A percentile compares a stretch with the other conserved stretches of the same genome.
Evolutionary conservation across 2,888 invertebrate genomes (phyloP).

Genomic region (Xestobium rufovillosum): DNA sequence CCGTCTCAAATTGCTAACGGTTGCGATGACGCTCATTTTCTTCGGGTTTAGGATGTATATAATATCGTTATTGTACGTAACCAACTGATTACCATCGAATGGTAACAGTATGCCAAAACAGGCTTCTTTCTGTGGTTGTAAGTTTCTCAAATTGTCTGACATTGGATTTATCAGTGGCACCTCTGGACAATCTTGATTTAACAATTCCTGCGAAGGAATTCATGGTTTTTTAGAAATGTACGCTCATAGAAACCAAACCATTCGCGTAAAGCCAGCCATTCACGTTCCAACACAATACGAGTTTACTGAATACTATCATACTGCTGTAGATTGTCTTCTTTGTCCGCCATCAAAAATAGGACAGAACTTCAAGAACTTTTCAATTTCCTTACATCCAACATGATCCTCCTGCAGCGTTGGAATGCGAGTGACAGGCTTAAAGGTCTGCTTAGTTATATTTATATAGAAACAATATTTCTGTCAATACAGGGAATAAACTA

Average conservation of each 20-base stretch:
- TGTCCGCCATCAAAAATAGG: no score
- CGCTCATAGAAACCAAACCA: slow-evolving; percentile 10
- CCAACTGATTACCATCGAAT: slow-evolving; percentile 64
- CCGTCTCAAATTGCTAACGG: slow-evolving; percentile 56
- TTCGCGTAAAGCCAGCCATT: slow-evolving; percentile 4
- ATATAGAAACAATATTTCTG: no score
- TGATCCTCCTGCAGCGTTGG: no score
- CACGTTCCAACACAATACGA: no score
- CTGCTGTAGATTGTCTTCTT: no score
- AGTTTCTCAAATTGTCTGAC: slow-evolving; percentile 37
- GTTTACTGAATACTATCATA: no score
- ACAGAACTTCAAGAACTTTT: no score
- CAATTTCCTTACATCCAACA: no score
- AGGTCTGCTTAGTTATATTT: no score
- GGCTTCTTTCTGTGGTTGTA: slow-evolving; percentile 46
- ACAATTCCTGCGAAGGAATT: slow-evolving; percentile 32
- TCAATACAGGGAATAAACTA: no score
- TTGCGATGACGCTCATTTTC: slow-evolving; percentile 57
- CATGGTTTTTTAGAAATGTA: slow-evolving; percentile 11
- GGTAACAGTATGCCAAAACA: slow-evolving; percentile 58
- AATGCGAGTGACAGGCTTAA: no score
- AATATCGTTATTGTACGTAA: slow-evolving; percentile 63
- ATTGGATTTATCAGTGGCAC: slow-evolving; percentile 68
- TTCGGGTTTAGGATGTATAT: slow-evolving; percentile 72
- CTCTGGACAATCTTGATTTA: slow-evolving; percentile 45